Percentiles rank a stretch among this genome's conserved stretches.
phyloP scores from a whole-genome alignment of 1,140 invertebrate genomes.

The Bombus waltoni region DNA sequence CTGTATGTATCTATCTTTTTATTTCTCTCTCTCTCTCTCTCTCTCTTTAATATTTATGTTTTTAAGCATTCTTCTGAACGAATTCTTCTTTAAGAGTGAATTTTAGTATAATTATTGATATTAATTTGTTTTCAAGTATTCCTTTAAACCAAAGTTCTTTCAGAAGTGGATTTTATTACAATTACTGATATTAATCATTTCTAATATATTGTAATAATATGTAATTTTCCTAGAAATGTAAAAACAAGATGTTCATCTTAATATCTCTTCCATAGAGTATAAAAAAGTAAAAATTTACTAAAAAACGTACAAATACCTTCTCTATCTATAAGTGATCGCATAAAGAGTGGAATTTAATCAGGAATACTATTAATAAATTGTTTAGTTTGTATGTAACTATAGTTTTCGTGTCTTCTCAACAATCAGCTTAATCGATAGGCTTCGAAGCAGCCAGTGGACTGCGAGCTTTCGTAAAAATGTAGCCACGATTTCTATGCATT shows the following conservation, averaged over 20 bases:
- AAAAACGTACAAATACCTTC: not conserved
- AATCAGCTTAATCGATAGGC: not conserved
- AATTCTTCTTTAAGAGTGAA: too few species aligned
- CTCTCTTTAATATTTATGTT: too few species aligned
- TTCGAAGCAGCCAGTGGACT: not conserved
- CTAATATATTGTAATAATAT: too few species aligned
- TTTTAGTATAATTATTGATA: too few species aligned
- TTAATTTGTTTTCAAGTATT: too few species aligned
- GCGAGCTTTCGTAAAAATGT: conserved; percentile 17
- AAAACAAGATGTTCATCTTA: not conserved
- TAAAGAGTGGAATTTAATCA: not conserved
- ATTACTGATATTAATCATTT: too few species aligned
- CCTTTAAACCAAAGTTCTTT: too few species aligned
- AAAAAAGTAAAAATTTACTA: not conserved
- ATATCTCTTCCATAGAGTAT: not conserved
- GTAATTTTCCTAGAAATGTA: not conserved
- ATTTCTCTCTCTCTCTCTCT: too few species aligned
- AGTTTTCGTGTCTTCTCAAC: not conserved
- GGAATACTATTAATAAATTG: not conserved
- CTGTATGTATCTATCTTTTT: too few species aligned
- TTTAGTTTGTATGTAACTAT: not conserved
- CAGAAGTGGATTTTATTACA: too few species aligned
- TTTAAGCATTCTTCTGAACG: too few species aligned
- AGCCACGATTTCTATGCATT: conserved; percentile 40
- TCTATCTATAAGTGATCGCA: not conserved